Base-by-base conservation (phyloP, 2,888 invertebrate genomes). In the Drosophila putrida region DNA sequence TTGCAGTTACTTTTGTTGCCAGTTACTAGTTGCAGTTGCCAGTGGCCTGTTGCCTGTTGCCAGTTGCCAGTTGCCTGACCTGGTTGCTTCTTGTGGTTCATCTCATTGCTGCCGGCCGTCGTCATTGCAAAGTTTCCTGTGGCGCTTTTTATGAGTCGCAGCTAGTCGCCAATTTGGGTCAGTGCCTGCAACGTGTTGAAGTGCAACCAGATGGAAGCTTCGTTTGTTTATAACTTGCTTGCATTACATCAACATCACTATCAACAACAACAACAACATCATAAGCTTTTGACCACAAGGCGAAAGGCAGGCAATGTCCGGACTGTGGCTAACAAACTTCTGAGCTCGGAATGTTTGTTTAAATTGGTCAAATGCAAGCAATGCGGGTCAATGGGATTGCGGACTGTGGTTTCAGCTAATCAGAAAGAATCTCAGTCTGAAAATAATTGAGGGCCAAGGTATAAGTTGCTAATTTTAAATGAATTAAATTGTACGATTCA, bases 201-300 rank as follows among this genome's bases (percentile, higher is more conserved):
- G 86, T 71, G 83, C 83, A 80, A 55, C 69, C 78, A 80, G 76
- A 74, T 83, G 83, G 86, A 83, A 86, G 83, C 63, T 76, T 82
- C 55, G 71, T 77, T 70, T 83, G 76, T 71, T 80, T 71, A 66
- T 47, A 51, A 46, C 39, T n/a, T 60, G 15, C 28, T 20, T 27
- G 44, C 41, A 51, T 10, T 11, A 13, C 39, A 44, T 13, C 44
- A 53, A 11, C 39, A 25, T 20, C 15, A 13, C 20, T 27, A 47
- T 20, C 46, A 55, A 28, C 55, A 51, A 53, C 46, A 55, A 28
- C 55, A 51, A 53, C 39, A 35, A 13, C 27, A 38, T 5, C 58
- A 59, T 31, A 38, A 44, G 20, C 33, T 33, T 35, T 60, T 50
- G 54, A 58, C 59, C 70, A 36, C 50, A 69, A 76, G 79, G 59